Evolutionary conservation across 2,888 invertebrate genomes (phyloP), one percentile per base, ranked within the genome.

Genomic region (Cosmorhoe ocellata): DNA sequence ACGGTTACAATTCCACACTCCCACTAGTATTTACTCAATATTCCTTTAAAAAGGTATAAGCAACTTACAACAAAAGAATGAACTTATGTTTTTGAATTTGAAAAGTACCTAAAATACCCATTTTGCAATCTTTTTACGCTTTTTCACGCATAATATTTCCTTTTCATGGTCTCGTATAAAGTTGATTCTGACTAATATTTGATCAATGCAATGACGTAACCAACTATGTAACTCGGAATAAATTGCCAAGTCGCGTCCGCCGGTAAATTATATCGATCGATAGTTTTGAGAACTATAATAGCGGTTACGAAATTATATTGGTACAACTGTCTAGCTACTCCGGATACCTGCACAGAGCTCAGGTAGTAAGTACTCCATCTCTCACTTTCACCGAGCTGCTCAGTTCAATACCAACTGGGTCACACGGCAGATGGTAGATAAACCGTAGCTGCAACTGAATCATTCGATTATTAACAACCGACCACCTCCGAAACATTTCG

Each of bases 311-410:
- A 85, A 85, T 83, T 80, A 18, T 34, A 34, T 34, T 76, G 66
- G 63, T 56, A 63, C 18, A 28, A 65, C 67, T 67, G 71, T 70
- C 67, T 71, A 69, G 66, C 69, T 59, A 67, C 67, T 76, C 71
- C 70, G 71, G 70, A 36, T 40, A 28, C 34, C 66, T 67, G 69
- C 68, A 66, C 63, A 64, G 26, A 24, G 36, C 26, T 13, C 65
- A 64, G 64, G 63, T 18, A 18, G 18, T n/a, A n/a, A n/a, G 18
- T 67, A 69, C 70, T 44, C 13, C 48, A 77, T 84, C 80, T 78
- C 73, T 74, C 78, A 84, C 87, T 87, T 87, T 88, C 87, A 83
- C 86, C 79, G 64, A 68, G 73, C 69, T 64, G 64, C 61, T 66
- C 67, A 65, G 64, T 50, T 64, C 56, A 60, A 61, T 63, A 66